Percentiles rank a stretch among this genome's conserved stretches.
These are phyloP conservation scores for Carettochelys insculpta DNA, from an alignment of 2,113 vertebrate genomes.

Conservation along the genomic window DNA sequence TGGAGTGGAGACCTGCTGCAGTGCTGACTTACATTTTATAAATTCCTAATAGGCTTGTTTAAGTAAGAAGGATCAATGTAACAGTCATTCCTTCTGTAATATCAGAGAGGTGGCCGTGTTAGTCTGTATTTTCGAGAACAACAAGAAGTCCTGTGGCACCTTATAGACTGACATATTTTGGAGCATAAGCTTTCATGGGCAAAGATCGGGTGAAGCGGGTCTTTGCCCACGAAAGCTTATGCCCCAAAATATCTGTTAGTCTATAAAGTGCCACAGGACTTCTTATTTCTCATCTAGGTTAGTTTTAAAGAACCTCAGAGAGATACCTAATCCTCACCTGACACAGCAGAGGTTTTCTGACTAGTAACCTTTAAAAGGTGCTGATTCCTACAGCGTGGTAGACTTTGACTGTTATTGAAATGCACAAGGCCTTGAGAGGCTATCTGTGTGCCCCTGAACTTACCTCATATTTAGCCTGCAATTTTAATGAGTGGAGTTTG, in stretches of 20 bases:
- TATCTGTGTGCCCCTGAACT: background rate
- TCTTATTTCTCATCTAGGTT: background rate
- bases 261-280: too few relatives aligned
- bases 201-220: too few relatives aligned
- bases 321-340: background rate
- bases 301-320: background rate
- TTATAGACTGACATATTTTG: too few relatives aligned
- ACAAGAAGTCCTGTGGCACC: too few relatives aligned
- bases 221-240: too few relatives aligned
- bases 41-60: conserved; percentile 46
- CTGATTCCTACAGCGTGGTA: background rate
- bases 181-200: too few relatives aligned
- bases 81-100: conserved; percentile 44
- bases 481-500: background rate
- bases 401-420: background rate
- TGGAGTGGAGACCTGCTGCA: conserved; percentile 5
- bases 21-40: conserved; percentile 32
- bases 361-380: background rate
- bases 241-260: too few relatives aligned
- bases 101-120: too few relatives aligned
- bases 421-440: rapidly evolving
- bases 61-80: conserved; percentile 30
- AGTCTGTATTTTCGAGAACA: too few relatives aligned
- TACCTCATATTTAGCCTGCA: background rate
- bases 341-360: conserved; percentile 20